A percentile compares a stretch with the other conserved stretches of the same genome.
These are phyloP conservation scores for Rhegmatorhina hoffmannsi DNA, from an alignment of 2,113 vertebrate genomes.

Conservation along the genomic window DNA sequence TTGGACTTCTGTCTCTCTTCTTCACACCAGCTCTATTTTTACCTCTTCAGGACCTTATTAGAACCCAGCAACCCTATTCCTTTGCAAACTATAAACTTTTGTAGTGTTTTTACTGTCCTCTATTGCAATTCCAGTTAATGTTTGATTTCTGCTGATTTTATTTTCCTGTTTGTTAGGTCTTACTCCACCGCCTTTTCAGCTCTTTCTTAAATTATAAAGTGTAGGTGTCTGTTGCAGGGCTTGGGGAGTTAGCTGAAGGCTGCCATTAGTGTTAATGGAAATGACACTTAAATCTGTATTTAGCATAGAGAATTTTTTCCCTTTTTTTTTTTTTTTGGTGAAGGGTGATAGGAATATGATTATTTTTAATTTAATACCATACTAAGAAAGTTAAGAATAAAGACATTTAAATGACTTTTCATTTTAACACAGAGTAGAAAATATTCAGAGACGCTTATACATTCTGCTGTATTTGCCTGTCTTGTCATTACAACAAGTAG, in stretches of 20 bases:
- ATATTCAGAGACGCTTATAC: not conserved
- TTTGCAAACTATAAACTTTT: not conserved
- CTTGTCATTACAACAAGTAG: not conserved
- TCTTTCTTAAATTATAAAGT: not conserved
- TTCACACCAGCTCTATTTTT: conserved; percentile 2
- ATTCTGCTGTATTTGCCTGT: not conserved
- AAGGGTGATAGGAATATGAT: not conserved
- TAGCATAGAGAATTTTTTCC: not conserved
- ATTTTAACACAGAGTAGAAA: not conserved
- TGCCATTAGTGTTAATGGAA: not conserved
- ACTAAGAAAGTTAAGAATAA: not conserved
- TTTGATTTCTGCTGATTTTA: not conserved
- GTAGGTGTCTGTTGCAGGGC: not conserved
- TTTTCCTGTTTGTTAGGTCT: not conserved
- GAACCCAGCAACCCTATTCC: not conserved
- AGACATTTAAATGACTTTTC: not conserved
- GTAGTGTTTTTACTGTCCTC: not conserved
- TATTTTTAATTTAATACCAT: not conserved
- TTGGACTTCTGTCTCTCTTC: not conserved
- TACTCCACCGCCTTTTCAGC: not conserved
- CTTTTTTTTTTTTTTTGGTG: not conserved
- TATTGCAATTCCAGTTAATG: not conserved
- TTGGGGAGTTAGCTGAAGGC: not conserved
- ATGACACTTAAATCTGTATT: not conserved
- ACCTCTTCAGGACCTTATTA: not conserved